phyloP scores from a whole-genome alignment of 2,113 vertebrate species.

The Cinclus cinclus region DNA sequence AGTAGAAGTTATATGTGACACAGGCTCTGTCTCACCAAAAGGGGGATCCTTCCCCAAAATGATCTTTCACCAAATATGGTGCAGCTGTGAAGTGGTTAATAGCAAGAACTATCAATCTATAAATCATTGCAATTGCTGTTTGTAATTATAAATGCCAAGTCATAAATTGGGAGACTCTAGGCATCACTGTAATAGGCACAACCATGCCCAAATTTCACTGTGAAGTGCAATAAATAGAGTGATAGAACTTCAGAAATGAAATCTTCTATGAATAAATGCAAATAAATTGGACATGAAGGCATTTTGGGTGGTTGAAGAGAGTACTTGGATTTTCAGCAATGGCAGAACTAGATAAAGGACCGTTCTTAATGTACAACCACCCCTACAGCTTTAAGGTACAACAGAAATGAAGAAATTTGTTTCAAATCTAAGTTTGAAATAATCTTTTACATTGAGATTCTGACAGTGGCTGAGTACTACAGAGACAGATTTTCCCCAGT shows the following conservation, averaged over 20 bases:
- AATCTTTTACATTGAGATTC: constrained; percentile 15
- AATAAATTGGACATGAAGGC: neutral
- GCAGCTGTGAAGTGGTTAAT: neutral
- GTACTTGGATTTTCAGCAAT: neutral
- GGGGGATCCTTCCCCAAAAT: neutral
- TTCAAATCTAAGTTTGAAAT: neutral
- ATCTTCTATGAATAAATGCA: neutral
- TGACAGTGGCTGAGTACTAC: neutral
- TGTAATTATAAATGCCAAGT: neutral
- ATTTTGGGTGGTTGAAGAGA: neutral
- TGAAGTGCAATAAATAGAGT: neutral
- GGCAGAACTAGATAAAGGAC: neutral
- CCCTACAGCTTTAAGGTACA: neutral
- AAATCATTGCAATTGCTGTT: neutral
- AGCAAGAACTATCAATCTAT: neutral
- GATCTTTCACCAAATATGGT: neutral
- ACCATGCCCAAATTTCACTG: neutral
- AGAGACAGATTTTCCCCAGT: neutral
- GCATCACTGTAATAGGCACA: neutral
- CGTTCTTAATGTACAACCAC: neutral
- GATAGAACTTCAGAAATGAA: neutral
- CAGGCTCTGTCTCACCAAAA: neutral
- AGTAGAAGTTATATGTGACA: fast-evolving
- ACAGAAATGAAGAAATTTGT: neutral
- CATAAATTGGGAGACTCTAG: neutral